phyloP scores from a whole-genome alignment of 2,113 vertebrate species.

The Hydrolagus affinis region DNA sequence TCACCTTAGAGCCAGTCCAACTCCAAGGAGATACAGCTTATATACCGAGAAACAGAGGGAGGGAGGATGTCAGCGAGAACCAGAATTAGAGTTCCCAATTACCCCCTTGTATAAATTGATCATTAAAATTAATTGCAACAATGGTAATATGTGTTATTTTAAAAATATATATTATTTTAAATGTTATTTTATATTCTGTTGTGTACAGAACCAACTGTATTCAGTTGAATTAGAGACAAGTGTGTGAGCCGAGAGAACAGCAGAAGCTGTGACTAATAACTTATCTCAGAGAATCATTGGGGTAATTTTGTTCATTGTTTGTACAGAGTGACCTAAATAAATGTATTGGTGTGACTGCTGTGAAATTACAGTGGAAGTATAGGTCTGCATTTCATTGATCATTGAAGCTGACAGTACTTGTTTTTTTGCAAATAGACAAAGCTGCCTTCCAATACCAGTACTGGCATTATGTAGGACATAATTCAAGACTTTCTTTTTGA shows the following conservation, averaged over 20 bases:
- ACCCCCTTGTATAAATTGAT: too few relatives aligned
- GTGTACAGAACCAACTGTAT: neutral
- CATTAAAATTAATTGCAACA: neutral
- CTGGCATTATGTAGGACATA: neutral
- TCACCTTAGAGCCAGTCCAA: too few relatives aligned
- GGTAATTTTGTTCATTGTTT: neutral
- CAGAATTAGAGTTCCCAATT: too few relatives aligned
- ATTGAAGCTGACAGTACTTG: neutral
- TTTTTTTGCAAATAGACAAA: neutral
- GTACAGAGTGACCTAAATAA: neutral
- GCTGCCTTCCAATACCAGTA: neutral
- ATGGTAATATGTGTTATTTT: neutral
- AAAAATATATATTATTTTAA: neutral
- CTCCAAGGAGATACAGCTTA: too few relatives aligned
- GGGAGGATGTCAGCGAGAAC: too few relatives aligned
- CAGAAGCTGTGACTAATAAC: neutral
- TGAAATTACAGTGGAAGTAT: conserved; percentile 6
- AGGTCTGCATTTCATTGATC: neutral
- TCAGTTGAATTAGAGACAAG: neutral
- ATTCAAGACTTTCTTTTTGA: neutral
- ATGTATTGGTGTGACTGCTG: neutral
- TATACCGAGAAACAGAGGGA: too few relatives aligned
- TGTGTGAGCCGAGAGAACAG: neutral
- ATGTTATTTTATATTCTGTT: neutral
- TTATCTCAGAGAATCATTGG: neutral